These are phyloP conservation scores for Lemur catta DNA, from an alignment of 2,797 vertebrate species.

Conservation along the genomic window DNA sequence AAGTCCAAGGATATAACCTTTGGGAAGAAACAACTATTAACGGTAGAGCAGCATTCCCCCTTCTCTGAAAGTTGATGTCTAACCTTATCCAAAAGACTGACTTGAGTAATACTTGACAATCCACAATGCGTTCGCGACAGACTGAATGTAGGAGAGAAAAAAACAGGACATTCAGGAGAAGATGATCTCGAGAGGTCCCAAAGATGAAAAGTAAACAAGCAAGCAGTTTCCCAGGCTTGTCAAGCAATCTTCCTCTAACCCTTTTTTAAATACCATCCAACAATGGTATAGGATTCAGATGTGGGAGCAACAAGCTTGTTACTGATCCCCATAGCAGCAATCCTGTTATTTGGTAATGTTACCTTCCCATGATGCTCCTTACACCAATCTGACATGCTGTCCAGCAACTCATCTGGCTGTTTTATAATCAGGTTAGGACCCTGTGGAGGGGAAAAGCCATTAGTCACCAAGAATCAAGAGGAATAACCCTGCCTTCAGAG, in stretches of 20 bases:
- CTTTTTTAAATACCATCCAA: conserved; percentile 62
- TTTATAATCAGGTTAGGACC: conserved; percentile 97
- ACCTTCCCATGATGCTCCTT: conserved; percentile 97
- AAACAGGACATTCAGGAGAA: conserved; percentile 62
- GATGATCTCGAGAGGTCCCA: conserved; percentile 65
- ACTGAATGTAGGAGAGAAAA: conserved; percentile 68
- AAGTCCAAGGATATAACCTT: conserved; percentile 65
- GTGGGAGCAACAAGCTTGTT: conserved; percentile 29
- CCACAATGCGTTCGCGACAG: conserved; percentile 57
- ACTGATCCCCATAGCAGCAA: background rate
- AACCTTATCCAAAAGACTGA: conserved; percentile 74
- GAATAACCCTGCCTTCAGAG: background rate
- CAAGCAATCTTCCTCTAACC: conserved; percentile 61
- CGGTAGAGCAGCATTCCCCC: conserved; percentile 50
- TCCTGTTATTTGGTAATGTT: conserved; percentile 54
- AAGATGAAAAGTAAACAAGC: conserved; percentile 60
- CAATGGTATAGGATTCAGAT: conserved; percentile 50
- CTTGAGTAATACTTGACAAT: conserved; percentile 64
- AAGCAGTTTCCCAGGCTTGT: conserved; percentile 57
- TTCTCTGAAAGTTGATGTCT: conserved; percentile 66
- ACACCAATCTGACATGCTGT: conserved; percentile 97
- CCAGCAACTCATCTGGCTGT: conserved; percentile 92
- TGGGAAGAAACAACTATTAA: conserved; percentile 60
- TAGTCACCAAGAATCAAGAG: conserved; percentile 51
- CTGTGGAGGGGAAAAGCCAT: conserved; percentile 80